Conservation (phyloP, 2,888 invertebrate genomes). For the Agrochola litura region DNA sequence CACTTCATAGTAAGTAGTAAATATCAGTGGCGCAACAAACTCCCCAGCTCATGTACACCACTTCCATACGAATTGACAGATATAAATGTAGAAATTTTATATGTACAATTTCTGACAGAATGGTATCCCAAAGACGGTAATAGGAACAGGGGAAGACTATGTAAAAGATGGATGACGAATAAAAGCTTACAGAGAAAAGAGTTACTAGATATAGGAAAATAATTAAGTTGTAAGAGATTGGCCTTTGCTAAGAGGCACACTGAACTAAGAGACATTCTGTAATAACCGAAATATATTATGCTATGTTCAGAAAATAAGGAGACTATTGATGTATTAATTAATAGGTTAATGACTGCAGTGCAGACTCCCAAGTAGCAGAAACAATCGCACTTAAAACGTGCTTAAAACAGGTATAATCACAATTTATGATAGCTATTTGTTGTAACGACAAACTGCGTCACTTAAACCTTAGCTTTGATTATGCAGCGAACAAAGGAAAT, state of each 20-base stretch:
- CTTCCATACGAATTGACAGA: background rate
- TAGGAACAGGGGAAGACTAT: background rate
- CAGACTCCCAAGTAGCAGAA: background rate
- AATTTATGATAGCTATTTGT: slow-evolving; percentile 42
- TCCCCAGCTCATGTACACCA: background rate
- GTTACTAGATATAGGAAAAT: background rate
- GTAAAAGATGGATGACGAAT: background rate
- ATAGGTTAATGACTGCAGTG: slow-evolving; percentile 2
- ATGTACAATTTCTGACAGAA: too few relatives aligned
- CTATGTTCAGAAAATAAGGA: background rate
- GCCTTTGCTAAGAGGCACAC: background rate
- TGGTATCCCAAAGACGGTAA: background rate
- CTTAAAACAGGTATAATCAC: slow-evolving; percentile 25
- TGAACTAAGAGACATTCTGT: background rate
- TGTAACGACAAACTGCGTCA: slow-evolving; percentile 43
- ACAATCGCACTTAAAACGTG: slow-evolving; percentile 23
- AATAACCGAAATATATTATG: background rate
- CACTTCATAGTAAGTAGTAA: background rate
- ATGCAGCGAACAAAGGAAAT: slow-evolving; percentile 46
- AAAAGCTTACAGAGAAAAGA: background rate
- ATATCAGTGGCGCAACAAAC: background rate
- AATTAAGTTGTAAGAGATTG: background rate
- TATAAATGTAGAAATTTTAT: background rate
- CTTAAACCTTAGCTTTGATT: slow-evolving; percentile 33
- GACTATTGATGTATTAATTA: background rate